Percentiles rank a stretch among this genome's conserved stretches.
Conservation (phyloP, 2,113 vertebrate genomes). For the Rhineura floridana region DNA sequence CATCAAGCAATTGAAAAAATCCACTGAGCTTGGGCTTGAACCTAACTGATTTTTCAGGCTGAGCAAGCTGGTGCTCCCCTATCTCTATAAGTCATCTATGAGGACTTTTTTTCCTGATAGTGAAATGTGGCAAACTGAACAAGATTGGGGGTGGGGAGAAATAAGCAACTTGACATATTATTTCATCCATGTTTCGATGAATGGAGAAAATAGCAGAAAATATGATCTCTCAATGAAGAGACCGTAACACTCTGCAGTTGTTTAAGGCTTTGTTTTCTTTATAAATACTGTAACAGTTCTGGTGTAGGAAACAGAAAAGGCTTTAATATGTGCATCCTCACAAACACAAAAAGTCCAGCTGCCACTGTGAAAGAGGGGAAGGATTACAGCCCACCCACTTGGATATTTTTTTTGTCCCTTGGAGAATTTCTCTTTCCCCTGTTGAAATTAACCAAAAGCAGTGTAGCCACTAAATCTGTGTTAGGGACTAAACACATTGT, state of each 20-base stretch:
- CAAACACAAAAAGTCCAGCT: neutral
- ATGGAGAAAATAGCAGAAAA: too few species aligned
- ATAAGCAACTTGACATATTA: too few species aligned
- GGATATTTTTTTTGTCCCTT: neutral
- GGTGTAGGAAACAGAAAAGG: neutral
- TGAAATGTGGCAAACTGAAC: too few species aligned
- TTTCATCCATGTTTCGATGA: too few species aligned
- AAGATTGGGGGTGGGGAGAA: too few species aligned
- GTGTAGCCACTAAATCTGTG: neutral
- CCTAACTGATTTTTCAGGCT: neutral
- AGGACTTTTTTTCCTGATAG: too few species aligned
- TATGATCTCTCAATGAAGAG: too few species aligned
- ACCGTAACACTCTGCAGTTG: neutral
- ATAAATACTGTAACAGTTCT: neutral
- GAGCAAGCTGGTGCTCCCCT: neutral
- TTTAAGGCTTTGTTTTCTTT: neutral
- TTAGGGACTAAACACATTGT: conserved; percentile 15
- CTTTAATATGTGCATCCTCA: neutral
- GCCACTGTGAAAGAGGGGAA: too few species aligned
- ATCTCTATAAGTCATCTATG: neutral
- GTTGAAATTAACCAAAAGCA: neutral
- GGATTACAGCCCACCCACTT: neutral
- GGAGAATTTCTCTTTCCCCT: neutral
- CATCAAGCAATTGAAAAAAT: neutral
- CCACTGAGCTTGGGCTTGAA: too few species aligned